A percentile compares a stretch with the other conserved stretches of the same genome.
Evolutionary conservation across 2,888 invertebrate genomes (phyloP).

Genomic region (Cartodere bifasciata): DNA sequence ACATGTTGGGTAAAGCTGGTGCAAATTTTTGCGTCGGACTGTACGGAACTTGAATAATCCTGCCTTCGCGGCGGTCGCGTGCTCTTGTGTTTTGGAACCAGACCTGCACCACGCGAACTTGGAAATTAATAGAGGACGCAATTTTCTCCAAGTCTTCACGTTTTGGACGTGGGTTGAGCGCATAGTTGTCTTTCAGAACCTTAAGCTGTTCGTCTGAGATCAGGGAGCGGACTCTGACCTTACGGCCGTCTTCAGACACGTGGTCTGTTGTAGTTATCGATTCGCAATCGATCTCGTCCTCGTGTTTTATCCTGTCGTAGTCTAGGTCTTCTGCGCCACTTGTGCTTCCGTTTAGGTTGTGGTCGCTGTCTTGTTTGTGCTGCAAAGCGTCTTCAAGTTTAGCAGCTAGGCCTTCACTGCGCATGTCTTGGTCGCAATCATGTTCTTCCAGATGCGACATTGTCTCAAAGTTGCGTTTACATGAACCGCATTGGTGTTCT

Average conservation of each 20-base stretch:
- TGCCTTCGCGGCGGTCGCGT: conserved; percentile 63
- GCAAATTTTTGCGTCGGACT: conserved; percentile 31
- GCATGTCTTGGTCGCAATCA: conserved; percentile 51
- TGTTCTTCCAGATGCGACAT: conserved; percentile 55
- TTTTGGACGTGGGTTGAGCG: conserved; percentile 83
- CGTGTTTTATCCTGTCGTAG: conserved; percentile 30
- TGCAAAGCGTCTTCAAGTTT: conserved; percentile 58
- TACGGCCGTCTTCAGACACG: conserved; percentile 47
- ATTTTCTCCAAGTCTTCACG: conserved; percentile 87
- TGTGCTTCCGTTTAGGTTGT: conserved; percentile 39
- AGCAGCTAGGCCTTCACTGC: conserved; percentile 64
- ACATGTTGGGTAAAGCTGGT: conserved; percentile 11
- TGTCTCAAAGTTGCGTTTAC: conserved; percentile 45
- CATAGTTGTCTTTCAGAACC: conserved; percentile 79
- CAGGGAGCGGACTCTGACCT: conserved; percentile 84
- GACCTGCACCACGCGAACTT: conserved; percentile 75
- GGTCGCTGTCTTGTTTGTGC: conserved; percentile 38
- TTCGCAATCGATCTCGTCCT: conserved; percentile 42
- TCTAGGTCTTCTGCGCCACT: conserved; percentile 44
- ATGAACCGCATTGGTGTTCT: conserved; percentile 42
- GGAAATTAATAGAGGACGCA: conserved; percentile 63
- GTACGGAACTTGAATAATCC: conserved; percentile 37
- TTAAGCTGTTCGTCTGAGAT: conserved; percentile 90
- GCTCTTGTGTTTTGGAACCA: conserved; percentile 97
- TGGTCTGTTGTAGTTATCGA: conserved; percentile 36